Evolutionary conservation across 92 coral and sea anemone genomes (phyloP).

Genomic region (Pocillopora meandrina): DNA sequence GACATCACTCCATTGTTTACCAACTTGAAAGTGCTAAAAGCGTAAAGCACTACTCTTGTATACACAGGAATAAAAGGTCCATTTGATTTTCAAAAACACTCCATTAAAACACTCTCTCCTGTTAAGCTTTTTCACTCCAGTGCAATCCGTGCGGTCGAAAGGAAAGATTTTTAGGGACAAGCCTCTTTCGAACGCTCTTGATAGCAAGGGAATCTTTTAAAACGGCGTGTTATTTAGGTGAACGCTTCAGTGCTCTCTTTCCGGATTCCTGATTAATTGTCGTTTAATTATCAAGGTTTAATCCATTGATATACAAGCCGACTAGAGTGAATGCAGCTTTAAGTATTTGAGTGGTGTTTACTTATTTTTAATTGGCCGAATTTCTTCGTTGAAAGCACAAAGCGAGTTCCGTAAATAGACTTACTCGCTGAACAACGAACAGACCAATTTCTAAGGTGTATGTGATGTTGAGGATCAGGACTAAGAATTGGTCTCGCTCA

Average conservation of each 20-base stretch:
- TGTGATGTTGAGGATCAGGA: not conserved
- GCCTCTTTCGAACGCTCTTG: not conserved
- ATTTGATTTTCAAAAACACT: constrained; percentile 47
- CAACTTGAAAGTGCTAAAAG: constrained; percentile 52
- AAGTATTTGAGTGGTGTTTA: constrained; percentile 51
- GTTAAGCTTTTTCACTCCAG: constrained; percentile 11
- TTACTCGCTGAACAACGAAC: not conserved
- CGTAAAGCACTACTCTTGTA: constrained; percentile 40
- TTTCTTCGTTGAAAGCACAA: constrained; percentile 41
- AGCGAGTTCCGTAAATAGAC: constrained; percentile 17
- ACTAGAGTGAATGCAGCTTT: constrained; percentile 32
- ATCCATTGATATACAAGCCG: constrained; percentile 44
- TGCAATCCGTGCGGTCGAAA: not conserved
- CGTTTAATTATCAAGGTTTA: constrained; percentile 40
- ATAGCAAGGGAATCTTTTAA: not conserved
- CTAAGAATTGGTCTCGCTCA: not conserved
- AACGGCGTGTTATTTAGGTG: constrained; percentile 28
- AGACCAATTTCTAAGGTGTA: not conserved
- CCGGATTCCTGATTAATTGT: constrained; percentile 29
- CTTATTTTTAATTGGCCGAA: constrained; percentile 44
- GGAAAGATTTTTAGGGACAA: not conserved
- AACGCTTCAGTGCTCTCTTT: constrained; percentile 18
- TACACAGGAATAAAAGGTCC: constrained; percentile 54
- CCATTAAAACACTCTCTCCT: constrained; percentile 32
- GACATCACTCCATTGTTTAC: constrained; percentile 49